Conservation (phyloP, 35 echinoderm and acorn worm species). For the Patiria miniata region DNA sequence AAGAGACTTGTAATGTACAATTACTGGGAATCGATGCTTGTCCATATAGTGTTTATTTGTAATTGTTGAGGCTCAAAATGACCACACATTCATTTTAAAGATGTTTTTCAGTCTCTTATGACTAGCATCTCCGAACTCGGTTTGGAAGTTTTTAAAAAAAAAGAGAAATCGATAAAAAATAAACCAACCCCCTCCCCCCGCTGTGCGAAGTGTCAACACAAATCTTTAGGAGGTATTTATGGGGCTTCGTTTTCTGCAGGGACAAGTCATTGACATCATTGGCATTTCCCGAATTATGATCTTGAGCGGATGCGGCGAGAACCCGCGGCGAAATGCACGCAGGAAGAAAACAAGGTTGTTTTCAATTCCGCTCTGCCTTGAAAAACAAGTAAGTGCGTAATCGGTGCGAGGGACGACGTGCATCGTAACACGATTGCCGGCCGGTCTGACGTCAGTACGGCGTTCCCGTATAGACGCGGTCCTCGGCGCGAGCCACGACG, state of each 20-base stretch:
- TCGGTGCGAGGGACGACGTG: constrained; percentile 7
- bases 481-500: neutral
- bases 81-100: no score
- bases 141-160: no score
- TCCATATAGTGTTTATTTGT: no score
- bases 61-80: no score
- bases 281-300: neutral
- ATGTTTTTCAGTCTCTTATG: no score
- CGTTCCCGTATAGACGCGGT: neutral
- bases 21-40: no score
- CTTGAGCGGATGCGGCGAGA: constrained; percentile 7
- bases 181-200: no score
- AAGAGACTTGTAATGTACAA: no score
- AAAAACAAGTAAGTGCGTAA: constrained; percentile 16
- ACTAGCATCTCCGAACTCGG: no score
- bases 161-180: no score
- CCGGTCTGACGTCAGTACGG: neutral
- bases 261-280: constrained; percentile 26
- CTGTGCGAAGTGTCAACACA: neutral
- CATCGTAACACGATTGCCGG: constrained; percentile 19
- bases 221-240: neutral
- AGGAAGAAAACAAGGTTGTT: constrained; percentile 26
- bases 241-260: neutral
- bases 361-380: neutral
- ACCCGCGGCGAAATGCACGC: neutral